phyloP scores from a whole-genome alignment of 2,113 vertebrate genomes.

The Cavia aperea region DNA sequence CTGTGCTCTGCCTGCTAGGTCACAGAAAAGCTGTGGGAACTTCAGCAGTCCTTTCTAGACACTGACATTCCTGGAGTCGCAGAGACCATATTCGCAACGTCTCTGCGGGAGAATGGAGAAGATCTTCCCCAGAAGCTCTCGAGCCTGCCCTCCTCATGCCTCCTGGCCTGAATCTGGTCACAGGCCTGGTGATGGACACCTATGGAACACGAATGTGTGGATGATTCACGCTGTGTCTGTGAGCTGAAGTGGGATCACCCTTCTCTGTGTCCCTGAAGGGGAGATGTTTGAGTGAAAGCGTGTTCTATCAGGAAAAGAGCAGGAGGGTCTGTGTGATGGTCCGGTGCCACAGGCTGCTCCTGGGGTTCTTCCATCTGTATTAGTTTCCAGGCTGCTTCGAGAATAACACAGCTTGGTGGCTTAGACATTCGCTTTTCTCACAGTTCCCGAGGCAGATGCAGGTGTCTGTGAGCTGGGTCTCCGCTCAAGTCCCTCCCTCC shows the following conservation, averaged over 20 bases:
- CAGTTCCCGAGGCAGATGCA: not conserved
- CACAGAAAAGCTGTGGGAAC: not conserved
- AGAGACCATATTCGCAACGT: not conserved
- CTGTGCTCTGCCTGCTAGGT: not conserved
- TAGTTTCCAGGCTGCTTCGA: not conserved
- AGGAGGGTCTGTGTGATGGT: not conserved
- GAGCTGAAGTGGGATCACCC: not conserved
- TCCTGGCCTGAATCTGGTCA: not conserved
- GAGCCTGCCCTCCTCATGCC: not conserved
- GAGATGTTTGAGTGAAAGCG: not conserved
- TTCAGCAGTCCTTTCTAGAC: not conserved
- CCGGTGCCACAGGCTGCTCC: not conserved
- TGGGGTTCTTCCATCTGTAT: not conserved
- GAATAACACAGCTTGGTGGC: not conserved
- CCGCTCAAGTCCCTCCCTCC: not conserved
- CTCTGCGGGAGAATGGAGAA: not conserved
- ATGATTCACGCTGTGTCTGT: not conserved
- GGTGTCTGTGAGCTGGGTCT: not conserved
- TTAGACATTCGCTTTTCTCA: not conserved
- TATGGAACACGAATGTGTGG: not conserved
- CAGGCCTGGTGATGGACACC: not conserved
- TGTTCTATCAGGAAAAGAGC: not conserved
- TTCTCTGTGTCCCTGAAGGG: not conserved
- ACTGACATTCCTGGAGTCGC: not conserved
- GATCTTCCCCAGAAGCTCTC: not conserved